phyloP scores from a whole-genome alignment of 1,140 invertebrate species.

The Microplitis demolitor region DNA sequence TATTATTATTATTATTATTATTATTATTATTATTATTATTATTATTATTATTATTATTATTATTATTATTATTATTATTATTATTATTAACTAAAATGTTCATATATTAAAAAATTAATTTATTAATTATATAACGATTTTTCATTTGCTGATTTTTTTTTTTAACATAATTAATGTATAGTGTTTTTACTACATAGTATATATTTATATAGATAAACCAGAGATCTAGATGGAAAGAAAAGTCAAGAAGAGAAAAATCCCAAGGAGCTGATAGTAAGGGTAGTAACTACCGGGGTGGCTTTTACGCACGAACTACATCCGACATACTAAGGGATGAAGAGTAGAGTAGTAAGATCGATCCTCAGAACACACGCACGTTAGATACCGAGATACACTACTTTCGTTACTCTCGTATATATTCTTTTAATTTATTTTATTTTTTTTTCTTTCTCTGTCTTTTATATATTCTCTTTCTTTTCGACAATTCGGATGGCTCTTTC shows the following conservation, averaged over 20 bases:
- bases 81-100: background rate
- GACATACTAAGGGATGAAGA: slow-evolving; percentile 37
- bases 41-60: background rate
- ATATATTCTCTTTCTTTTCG: background rate
- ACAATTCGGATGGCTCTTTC: slow-evolving; percentile 7
- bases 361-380: slow-evolving; percentile 16
- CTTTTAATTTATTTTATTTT: background rate
- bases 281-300: slow-evolving; percentile 30
- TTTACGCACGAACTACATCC: slow-evolving; percentile 51
- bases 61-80: background rate
- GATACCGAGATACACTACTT: slow-evolving; percentile 8
- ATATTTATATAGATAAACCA: background rate
- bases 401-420: slow-evolving; percentile 9
- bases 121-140: too few species aligned
- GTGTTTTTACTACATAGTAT: too few species aligned
- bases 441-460: background rate
- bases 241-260: slow-evolving; percentile 4
- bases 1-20: background rate
- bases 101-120: too few species aligned
- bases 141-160: too few species aligned
- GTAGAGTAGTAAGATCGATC: slow-evolving; percentile 28
- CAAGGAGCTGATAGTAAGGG: slow-evolving; percentile 37
- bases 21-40: background rate
- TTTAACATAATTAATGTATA: too few species aligned
- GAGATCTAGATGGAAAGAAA: background rate